Base-by-base conservation (phyloP, 2,888 invertebrate species). In the Leptogaster cylindrica region DNA sequence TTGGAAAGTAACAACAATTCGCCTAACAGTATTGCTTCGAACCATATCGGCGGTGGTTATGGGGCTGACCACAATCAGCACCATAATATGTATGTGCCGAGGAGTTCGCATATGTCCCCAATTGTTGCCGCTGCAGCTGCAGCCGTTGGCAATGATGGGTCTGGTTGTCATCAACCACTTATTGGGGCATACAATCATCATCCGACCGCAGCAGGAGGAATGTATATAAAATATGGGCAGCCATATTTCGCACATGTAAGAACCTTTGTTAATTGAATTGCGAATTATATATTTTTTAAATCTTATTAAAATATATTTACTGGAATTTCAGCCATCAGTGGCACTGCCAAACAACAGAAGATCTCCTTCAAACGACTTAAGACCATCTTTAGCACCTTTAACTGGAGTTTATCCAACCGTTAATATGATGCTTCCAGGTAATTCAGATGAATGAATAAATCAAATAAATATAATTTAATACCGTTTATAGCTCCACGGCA, bases 181-280 rank as follows among this genome's bases (percentile, higher is more conserved):
- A 72, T 86, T 81, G 75, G 86, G 80, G 74, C 83, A 79, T 70
- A 84, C 80, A 75, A 86, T 83, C n/a, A n/a, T n/a, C 70, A 81
- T 83, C 79, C 79, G 78, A 68, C 79, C 80, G 7, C 77, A 79
- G 41, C 82, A 79, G 69, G 82, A 74, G 77, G 80, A 77, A 79
- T 81, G 69, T 81, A 81, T 72, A 75, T 81, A 48, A 81, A 81
- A 76, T 81, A 81, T 71, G 80, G 80, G 66, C 80, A 79, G 71
- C 77, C 81, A 67, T 81, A 80, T 76, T 80, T 79, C 73, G 77
- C 81, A 68, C 81, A 81, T 73, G 81, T 81, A 74, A 77, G 78
- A 73, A 16, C 16, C 25, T 10, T 50, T 7, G 18, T 7, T 27
- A 27, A 10, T 28, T 18, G 10, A 31, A 1, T 31, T 31, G 10